Base-by-base conservation (phyloP, 2,888 invertebrate genomes). In the Sesia apiformis region DNA sequence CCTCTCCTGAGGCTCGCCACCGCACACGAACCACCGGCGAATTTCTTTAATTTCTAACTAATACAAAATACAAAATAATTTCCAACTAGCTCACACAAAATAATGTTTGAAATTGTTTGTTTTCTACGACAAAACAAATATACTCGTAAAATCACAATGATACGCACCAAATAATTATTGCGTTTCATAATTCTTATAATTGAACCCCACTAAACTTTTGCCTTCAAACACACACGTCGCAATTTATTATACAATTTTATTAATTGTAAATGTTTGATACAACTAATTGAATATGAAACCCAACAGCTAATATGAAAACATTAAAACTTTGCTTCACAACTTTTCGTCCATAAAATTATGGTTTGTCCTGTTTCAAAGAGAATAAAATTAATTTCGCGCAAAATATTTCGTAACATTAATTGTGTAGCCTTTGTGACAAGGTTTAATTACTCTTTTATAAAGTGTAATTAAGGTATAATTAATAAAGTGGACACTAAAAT, bases 251-350 rank as follows among this genome's bases (percentile, higher is more conserved):
- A 46, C 46, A 46, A 46, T 8, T 46, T 46, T 8, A 46, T 63
- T 66, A 67, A 66, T 64, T 67, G 62, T 58, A 66, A 71, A 79
- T 81, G 76, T 75, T 76, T 76, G 61, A 61, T 62, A 70, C 72
- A 79, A 76, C 78, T 72, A 75, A 70, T 66, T 63, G 57, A 60
- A 58, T 58, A 56, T 55, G 53, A 51, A 55, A 55, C 51, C 54
- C 38, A 52, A 58, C 57, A 54, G 55, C 57, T 53, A 46, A 59
- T 55, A 53, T 57, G 64, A 65, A 66, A 69, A 73, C 64, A 70
- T 46, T 46, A 46, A 46, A 46, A 46, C 46, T 46, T 46, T 46
- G 46, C 23, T 23, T 23, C 7, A 5, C 50, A 38, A 39, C 39
- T 50, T 52, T 52, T 65, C 55, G 64, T 58, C 49, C 57, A 59